Evolutionary conservation across 2,888 invertebrate species (phyloP).

Genomic region (Fragum whitleyi): DNA sequence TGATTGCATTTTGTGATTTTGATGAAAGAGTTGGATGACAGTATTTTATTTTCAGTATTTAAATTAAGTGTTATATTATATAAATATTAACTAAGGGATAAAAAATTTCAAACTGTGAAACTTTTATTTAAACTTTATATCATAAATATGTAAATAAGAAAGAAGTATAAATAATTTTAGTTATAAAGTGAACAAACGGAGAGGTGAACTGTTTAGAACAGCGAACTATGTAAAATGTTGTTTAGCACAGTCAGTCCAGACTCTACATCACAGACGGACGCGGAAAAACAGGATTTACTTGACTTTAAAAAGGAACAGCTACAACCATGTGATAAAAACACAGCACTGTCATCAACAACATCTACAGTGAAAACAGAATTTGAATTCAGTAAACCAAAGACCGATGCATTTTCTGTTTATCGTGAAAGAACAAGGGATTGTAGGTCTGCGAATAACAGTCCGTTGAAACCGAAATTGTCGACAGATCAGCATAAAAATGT

Average conservation of each 20-base stretch:
- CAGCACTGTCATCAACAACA: constrained; percentile 11
- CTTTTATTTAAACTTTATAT: not conserved
- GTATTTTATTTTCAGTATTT: not conserved
- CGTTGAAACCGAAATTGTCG: constrained; percentile 46
- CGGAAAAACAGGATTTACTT: constrained; percentile 60
- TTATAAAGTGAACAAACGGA: no score
- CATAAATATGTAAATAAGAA: not conserved
- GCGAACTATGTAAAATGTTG: constrained; percentile 51
- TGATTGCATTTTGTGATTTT: not conserved
- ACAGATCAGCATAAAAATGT: constrained; percentile 33
- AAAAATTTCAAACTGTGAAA: not conserved
- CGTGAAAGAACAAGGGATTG: constrained; percentile 40
- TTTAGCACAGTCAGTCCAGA: constrained; percentile 62
- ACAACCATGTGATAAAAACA: constrained; percentile 42
- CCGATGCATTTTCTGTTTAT: constrained; percentile 53
- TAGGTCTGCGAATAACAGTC: constrained; percentile 48
- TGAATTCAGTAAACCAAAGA: constrained; percentile 57
- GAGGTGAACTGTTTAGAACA: no score
- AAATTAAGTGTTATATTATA: no score
- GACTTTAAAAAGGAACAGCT: constrained; percentile 45
- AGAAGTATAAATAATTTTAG: not conserved
- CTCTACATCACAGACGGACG: constrained; percentile 62
- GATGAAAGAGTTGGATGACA: not conserved
- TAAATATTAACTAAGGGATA: no score
- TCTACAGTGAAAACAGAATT: not conserved